These are phyloP conservation scores for Siderastrea radians DNA, from an alignment of 92 coral and sea anemone genomes.

Conservation along the genomic window DNA sequence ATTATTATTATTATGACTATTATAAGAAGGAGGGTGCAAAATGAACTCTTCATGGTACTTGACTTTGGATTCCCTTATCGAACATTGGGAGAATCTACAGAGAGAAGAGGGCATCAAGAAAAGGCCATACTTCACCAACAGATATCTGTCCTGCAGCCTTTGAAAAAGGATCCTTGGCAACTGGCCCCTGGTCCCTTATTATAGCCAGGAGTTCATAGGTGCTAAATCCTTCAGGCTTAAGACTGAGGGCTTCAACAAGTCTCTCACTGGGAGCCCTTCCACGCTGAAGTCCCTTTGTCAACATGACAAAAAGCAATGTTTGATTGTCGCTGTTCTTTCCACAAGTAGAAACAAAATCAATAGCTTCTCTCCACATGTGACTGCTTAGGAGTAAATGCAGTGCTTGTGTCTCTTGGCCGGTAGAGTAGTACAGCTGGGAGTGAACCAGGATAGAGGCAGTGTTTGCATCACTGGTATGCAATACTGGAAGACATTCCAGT, in stretches of 20 bases:
- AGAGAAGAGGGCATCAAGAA: constrained; percentile 51
- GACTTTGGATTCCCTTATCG: no score
- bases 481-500: constrained; percentile 86
- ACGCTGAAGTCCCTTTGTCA: constrained; percentile 76
- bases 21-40: no score
- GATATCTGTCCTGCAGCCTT: constrained; percentile 39
- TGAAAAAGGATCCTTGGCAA: constrained; percentile 66
- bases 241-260: constrained; percentile 71
- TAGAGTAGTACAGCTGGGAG: constrained; percentile 76
- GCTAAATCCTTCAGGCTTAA: constrained; percentile 69
- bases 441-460: constrained; percentile 74
- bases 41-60: no score
- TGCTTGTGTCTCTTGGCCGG: constrained; percentile 92
- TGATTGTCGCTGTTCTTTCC: constrained; percentile 49
- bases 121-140: constrained; percentile 74
- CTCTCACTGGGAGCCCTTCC: constrained; percentile 67
- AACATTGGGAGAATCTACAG: neutral
- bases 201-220: constrained; percentile 72
- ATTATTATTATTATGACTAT: no score
- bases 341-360: constrained; percentile 74
- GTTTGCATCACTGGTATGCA: constrained; percentile 67
- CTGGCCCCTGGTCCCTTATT: constrained; percentile 58
- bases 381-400: constrained; percentile 83
- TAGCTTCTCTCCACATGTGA: constrained; percentile 84
- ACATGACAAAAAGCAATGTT: constrained; percentile 65